Percentiles rank a stretch among this genome's conserved stretches.
phyloP scores from a whole-genome alignment of 2,113 vertebrate species.

The Epinephelus moara region DNA sequence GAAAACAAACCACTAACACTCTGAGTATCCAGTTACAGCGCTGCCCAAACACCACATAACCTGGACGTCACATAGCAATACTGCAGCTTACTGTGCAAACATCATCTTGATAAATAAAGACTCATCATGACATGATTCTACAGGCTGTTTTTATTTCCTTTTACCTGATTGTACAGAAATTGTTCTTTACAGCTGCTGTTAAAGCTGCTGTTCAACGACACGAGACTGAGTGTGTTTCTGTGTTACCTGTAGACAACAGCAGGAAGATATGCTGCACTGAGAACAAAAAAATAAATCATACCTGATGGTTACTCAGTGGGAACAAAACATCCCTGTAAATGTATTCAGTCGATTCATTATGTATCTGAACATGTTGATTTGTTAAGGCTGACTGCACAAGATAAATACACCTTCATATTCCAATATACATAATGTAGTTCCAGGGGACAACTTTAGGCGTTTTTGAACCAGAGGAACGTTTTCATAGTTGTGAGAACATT shows the following conservation, averaged over 20 bases:
- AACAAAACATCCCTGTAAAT: background rate
- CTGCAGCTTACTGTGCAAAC: slow-evolving; percentile 15
- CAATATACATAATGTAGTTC: background rate
- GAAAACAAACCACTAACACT: slow-evolving; percentile 77
- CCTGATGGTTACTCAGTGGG: background rate
- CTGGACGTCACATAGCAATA: slow-evolving; percentile 58
- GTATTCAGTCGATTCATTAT: background rate
- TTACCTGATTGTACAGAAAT: background rate
- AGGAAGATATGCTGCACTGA: background rate
- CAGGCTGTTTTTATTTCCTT: background rate
- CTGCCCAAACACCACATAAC: slow-evolving; percentile 69
- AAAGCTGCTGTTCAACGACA: no score
- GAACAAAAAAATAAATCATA: background rate
- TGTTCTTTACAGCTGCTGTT: no score
- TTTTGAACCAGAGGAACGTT: no score
- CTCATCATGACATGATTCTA: background rate
- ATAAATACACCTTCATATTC: background rate
- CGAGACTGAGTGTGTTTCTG: background rate
- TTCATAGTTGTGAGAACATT: no score
- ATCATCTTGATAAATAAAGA: slow-evolving; percentile 21
- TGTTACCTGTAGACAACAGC: background rate
- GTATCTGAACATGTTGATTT: background rate
- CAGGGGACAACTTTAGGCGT: no score
- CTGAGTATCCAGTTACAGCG: slow-evolving; percentile 74
- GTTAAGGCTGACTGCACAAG: background rate